Conservation (phyloP, 2,113 vertebrate species). For the Sylvietta virens region DNA sequence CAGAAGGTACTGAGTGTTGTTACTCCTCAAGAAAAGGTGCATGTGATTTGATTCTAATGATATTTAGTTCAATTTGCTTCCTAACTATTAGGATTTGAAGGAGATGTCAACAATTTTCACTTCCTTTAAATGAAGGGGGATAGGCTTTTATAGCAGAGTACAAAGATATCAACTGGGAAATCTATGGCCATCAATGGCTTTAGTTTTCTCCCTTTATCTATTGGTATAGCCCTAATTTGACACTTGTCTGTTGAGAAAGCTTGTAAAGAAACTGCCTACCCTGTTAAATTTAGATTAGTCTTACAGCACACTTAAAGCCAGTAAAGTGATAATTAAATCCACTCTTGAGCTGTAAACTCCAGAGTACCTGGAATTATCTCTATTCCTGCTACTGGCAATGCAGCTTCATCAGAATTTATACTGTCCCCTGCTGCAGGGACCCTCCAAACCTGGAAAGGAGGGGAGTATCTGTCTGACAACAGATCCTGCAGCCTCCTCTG, state of each 20-base stretch:
- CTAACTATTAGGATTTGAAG: conserved; percentile 65
- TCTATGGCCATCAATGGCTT: conserved; percentile 41
- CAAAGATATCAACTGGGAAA: conserved; percentile 74
- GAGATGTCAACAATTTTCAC: conserved; percentile 68
- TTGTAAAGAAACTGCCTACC: conserved; percentile 59
- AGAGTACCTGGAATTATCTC: conserved; percentile 32
- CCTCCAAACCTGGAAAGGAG: neutral
- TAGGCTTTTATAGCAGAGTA: conserved; percentile 73
- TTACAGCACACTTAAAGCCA: conserved; percentile 47
- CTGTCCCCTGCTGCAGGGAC: accelerated
- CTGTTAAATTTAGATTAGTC: conserved; percentile 61
- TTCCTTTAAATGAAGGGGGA: conserved; percentile 69
- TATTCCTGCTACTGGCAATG: neutral
- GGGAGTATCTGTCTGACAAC: neutral
- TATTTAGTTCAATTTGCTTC: conserved; percentile 50
- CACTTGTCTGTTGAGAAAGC: conserved; percentile 56
- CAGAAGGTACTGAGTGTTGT: conserved; percentile 21
- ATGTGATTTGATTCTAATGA: conserved; percentile 58
- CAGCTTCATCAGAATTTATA: neutral
- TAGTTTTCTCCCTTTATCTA: conserved; percentile 69
- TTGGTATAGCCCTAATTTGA: conserved; percentile 66
- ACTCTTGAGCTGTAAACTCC: conserved; percentile 48
- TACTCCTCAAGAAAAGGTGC: conserved; percentile 53
- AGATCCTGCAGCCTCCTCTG: neutral
- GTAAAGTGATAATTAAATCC: conserved; percentile 70